These are phyloP conservation scores for Tethea ocularis DNA, from an alignment of 2,888 invertebrate species.

Conservation along the genomic window DNA sequence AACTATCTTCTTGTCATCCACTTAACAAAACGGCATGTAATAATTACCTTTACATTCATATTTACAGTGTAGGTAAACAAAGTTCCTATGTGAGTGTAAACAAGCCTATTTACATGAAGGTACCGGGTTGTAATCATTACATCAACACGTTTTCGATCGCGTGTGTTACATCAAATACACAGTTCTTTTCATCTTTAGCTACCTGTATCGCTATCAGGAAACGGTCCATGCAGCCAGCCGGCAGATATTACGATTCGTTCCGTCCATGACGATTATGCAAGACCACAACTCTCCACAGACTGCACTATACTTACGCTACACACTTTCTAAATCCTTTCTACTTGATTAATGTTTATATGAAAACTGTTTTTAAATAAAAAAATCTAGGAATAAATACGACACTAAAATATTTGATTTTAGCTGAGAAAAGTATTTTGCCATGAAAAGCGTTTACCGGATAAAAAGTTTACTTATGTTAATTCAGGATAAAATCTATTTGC, in stretches of 20 bases:
- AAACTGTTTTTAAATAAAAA: slow-evolving; percentile 5
- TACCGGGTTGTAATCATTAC: slow-evolving; percentile 18
- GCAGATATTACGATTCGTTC: background rate
- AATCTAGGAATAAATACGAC: background rate
- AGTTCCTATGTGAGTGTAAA: background rate
- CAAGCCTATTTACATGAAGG: background rate
- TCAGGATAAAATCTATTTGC: no score
- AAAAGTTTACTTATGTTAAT: no score
- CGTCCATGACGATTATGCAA: slow-evolving; percentile 9
- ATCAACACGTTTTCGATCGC: slow-evolving; percentile 26
- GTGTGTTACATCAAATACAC: slow-evolving; percentile 25
- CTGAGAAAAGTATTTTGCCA: background rate
- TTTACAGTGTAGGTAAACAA: background rate
- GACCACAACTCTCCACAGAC: slow-evolving; percentile 15
- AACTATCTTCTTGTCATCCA: background rate
- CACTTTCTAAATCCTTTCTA: slow-evolving; percentile 39
- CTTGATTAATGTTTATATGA: slow-evolving; percentile 25
- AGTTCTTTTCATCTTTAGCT: slow-evolving; percentile 21
- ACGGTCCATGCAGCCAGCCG: slow-evolving; percentile 5
- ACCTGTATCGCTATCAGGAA: slow-evolving; percentile 20
- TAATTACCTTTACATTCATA: background rate
- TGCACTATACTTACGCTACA: slow-evolving; percentile 12
- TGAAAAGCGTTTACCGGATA: no score
- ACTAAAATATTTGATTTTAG: background rate
- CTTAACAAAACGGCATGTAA: background rate